Evolutionary conservation across 2,113 vertebrate genomes (phyloP), one percentile per base, ranked within the genome.

Genomic region (Myodes glareolus): DNA sequence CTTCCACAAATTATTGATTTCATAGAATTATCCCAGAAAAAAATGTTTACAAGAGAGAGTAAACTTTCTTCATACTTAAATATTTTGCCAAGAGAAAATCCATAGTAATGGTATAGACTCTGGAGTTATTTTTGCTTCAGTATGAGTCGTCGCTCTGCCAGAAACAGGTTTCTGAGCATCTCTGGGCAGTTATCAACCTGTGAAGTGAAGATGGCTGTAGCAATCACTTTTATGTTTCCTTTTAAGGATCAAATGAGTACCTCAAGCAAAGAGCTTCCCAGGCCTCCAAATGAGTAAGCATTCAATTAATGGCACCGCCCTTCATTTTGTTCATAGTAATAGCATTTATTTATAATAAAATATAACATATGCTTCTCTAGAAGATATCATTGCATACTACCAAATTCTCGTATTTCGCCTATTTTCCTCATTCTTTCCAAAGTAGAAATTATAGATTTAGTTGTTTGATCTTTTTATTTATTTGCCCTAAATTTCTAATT

Each of bases 331-430:
- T 13, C 92, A 4, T 9, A 47, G 9, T 11, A 70, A 25, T 47
- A 80, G 11, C 27, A 77, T 76, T 88, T 95, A 70, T 96, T 91
- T 91, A 88, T 0, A 45, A 33, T 70, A 92, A 92, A 92, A 96
- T 39, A 88, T 55, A 91, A 50, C 89, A 39, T 7, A 9, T 29
- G 73, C 31, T 85, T 91, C 19, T 77, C 33, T 77, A 65, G 67
- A 39, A 52, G 47, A 4, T 25, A 27, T 61, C 88, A 52, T 12
- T 47, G 75, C 10, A 23, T 42, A 81, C 7, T 61, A 70, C 23
- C 75, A 55, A 85, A 47, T 42, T 31, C 4, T 67, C 29, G 1
- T 77, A 84, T 91, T 52, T 76, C 33, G 72, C 86, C 50, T 61
- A 39, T 58, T 90, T 90, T 91, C 50, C 73, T 86, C 75, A 61